Evolutionary conservation across 2,113 vertebrate genomes (phyloP), one percentile per base, ranked within the genome.

Genomic region (Lophotis ruficrista): DNA sequence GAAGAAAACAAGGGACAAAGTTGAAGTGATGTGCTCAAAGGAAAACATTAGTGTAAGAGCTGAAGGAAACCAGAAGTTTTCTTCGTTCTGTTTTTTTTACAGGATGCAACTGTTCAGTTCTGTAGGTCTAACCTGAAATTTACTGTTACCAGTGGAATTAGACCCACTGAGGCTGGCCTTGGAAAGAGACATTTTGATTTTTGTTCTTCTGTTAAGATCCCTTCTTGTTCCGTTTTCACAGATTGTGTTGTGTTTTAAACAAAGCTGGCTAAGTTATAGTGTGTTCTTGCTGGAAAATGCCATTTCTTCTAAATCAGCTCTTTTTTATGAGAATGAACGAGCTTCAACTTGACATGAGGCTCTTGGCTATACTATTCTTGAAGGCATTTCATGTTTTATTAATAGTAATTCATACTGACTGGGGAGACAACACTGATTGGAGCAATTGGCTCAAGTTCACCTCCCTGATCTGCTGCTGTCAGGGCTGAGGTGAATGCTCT

Each of bases 381-480:
- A 89, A 95, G 96, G 94, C 95, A 96, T 95, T 96, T 96, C 94
- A 91, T 94, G 57, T 95, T 96, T 97, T 97, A 97, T 95, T 96
- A 96, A 96, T 94, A 91, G 61, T 87, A 95, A 97, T 94, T 96
- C 89, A 87, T 85, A 85, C 54, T 93, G 96, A 97, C 89, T 94
- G 48, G 24, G 53, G 73, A 91, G 77, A 89, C 61, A 91, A 78
- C 89, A 76, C 19, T 82, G 91, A 93, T 78, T 93, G 95, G 85
- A 97, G 84, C 91, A 91, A 91, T 71, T 95, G 91, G 78, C 58
- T 96, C 68, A 57, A 58, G 87, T 93, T 97, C 87, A 95, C 66
- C 77, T 95, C 70, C 70, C 70, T 70, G 84, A 65, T 93, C 70
- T 87, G 91, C 96, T 88, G 75, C 75, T 88, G 62, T 95, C 87